Conservation (phyloP, 1,140 invertebrate species). For the Fopius arisanus region DNA sequence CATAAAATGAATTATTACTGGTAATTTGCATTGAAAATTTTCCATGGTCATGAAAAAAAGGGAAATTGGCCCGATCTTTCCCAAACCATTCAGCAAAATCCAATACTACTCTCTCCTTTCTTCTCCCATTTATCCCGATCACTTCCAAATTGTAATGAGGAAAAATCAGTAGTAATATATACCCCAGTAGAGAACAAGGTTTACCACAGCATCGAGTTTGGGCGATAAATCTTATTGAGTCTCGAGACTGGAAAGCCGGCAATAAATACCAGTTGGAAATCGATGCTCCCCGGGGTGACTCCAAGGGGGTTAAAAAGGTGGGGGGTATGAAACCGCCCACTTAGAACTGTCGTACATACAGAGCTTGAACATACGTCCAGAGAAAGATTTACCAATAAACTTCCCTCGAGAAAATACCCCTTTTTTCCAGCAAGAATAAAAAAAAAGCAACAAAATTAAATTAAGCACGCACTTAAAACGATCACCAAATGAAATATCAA, state of each 20-base stretch:
- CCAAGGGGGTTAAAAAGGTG: not conserved
- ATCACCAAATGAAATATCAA: too few relatives aligned
- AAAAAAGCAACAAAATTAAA: not conserved
- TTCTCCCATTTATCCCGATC: not conserved
- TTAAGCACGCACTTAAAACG: too few relatives aligned
- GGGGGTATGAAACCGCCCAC: not conserved
- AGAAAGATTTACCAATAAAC: not conserved
- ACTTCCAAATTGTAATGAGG: not conserved
- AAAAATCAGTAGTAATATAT: constrained; percentile 4
- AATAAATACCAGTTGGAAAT: constrained; percentile 10
- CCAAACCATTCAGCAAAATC: not conserved
- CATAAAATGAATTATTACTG: too few relatives aligned
- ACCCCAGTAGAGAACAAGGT: constrained; percentile 3
- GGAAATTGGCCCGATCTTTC: not conserved
- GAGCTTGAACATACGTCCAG: not conserved
- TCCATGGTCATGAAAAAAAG: too few relatives aligned
- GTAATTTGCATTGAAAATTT: not conserved
- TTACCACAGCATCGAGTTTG: not conserved
- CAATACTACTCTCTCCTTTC: not conserved
- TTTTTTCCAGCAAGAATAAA: not conserved
- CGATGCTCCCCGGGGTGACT: not conserved
- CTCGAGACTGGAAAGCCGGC: not conserved
- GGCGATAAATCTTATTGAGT: not conserved
- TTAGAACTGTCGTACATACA: not conserved
- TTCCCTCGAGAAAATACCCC: not conserved